These are phyloP conservation scores for Panopea generosa DNA, from an alignment of 2,888 invertebrate genomes.

Conservation along the genomic window DNA sequence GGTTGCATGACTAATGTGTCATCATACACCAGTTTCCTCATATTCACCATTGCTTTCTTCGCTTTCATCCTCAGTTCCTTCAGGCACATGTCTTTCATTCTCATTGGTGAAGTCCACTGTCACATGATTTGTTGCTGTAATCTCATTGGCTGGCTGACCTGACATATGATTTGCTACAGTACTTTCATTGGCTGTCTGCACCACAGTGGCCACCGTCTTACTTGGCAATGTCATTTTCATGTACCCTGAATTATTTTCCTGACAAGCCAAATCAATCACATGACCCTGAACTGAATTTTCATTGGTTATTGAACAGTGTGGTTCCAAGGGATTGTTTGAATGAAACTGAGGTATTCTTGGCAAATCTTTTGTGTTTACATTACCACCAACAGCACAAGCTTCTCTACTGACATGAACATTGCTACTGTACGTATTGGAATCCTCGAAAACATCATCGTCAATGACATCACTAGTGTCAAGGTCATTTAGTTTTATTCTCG, in stretches of 20 bases:
- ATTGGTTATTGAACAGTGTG: conserved; percentile 10
- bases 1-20: too few relatives aligned
- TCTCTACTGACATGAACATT: too few relatives aligned
- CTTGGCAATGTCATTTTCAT: conserved; percentile 53
- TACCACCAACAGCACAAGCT: too few relatives aligned
- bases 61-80: conserved; percentile 26
- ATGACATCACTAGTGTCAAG: conserved; percentile 11
- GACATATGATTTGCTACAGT: conserved; percentile 7
- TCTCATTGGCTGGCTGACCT: conserved; percentile 17
- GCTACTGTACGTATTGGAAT: conserved; percentile 14
- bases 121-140: neutral
- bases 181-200: neutral
- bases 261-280: conserved; percentile 14
- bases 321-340: neutral
- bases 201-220: neutral
- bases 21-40: conserved; percentile 52
- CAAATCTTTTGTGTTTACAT: neutral
- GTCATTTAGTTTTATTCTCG: conserved; percentile 50
- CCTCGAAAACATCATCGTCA: conserved; percentile 55
- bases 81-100: conserved; percentile 23
- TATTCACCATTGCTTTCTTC: conserved; percentile 20
- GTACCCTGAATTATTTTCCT: conserved; percentile 33
- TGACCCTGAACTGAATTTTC: conserved; percentile 16
- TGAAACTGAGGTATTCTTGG: neutral
- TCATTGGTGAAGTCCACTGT: neutral